Percentiles rank a stretch among this genome's conserved stretches.
Evolutionary conservation across 2,888 invertebrate genomes (phyloP).

Genomic region (Sipunculus nudus): DNA sequence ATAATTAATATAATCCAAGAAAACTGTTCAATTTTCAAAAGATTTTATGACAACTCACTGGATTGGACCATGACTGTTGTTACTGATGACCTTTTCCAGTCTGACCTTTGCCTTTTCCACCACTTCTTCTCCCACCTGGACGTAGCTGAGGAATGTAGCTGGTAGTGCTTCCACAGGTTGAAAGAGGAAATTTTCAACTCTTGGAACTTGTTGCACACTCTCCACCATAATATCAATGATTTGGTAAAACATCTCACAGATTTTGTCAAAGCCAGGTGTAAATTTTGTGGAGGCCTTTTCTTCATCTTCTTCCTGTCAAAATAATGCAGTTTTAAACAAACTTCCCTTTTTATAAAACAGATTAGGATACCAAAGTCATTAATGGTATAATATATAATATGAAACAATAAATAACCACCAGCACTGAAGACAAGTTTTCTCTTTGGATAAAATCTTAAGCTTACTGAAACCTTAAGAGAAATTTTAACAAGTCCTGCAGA

Average conservation of each 20-base stretch:
- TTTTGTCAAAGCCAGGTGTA: conserved; percentile 49
- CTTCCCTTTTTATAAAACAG: too few relatives aligned
- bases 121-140: conserved; percentile 53
- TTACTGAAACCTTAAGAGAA: too few relatives aligned
- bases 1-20: too few relatives aligned
- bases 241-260: conserved; percentile 52
- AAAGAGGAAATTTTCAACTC: conserved; percentile 58
- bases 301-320: conserved; percentile 47
- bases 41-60: too few relatives aligned
- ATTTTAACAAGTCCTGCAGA: too few relatives aligned
- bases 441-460: too few relatives aligned
- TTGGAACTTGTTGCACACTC: conserved; percentile 53
- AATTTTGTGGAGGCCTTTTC: conserved; percentile 47
- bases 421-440: too few relatives aligned
- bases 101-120: conserved; percentile 51
- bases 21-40: too few relatives aligned
- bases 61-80: conserved; percentile 59
- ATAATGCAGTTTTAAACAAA: not conserved
- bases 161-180: conserved; percentile 52
- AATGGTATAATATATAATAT: too few relatives aligned
- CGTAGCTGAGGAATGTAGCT: conserved; percentile 45
- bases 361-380: too few relatives aligned
- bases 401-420: too few relatives aligned
- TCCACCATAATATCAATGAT: conserved; percentile 60
- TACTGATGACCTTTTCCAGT: conserved; percentile 49